phyloP scores from a whole-genome alignment of 2,888 invertebrate species.

The Colletes collaris region DNA sequence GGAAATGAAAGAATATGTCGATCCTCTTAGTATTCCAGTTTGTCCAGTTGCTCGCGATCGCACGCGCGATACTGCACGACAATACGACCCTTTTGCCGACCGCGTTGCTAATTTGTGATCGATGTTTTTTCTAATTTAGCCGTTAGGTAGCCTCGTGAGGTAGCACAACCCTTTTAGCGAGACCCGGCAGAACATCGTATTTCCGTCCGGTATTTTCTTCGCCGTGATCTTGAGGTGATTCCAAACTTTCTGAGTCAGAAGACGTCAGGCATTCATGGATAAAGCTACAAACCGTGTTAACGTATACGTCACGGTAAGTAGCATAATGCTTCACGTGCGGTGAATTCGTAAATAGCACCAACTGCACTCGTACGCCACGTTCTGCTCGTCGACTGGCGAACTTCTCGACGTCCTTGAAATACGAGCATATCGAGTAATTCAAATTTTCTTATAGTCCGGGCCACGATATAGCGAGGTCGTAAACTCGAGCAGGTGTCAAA shows the following conservation, averaged over 20 bases:
- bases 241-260: conserved; percentile 26
- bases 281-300: conserved; percentile 86
- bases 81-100: conserved; percentile 15
- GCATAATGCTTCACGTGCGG: conserved; percentile 90
- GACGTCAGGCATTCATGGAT: conserved; percentile 85
- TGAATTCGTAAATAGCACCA: conserved; percentile 88
- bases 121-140: conserved; percentile 29
- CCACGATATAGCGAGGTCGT: too few relatives aligned
- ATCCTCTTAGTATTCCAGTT: conserved; percentile 46
- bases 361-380: conserved; percentile 86
- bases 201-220: conserved; percentile 50
- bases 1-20: conserved; percentile 15
- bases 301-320: conserved; percentile 86
- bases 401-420: conserved; percentile 86
- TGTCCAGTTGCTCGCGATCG: conserved; percentile 2
- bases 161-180: conserved; percentile 75
- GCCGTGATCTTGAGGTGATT: conserved; percentile 33
- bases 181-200: conserved; percentile 59
- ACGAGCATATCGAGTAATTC: background rate
- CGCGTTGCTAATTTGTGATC: conserved; percentile 30
- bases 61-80: conserved; percentile 9
- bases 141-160: conserved; percentile 69
- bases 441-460: background rate
- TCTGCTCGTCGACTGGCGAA: conserved; percentile 86
- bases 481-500: too few relatives aligned